These are phyloP conservation scores for Hydroisotoma schaefferi DNA, from an alignment of 2,888 invertebrate genomes.

Conservation along the genomic window DNA sequence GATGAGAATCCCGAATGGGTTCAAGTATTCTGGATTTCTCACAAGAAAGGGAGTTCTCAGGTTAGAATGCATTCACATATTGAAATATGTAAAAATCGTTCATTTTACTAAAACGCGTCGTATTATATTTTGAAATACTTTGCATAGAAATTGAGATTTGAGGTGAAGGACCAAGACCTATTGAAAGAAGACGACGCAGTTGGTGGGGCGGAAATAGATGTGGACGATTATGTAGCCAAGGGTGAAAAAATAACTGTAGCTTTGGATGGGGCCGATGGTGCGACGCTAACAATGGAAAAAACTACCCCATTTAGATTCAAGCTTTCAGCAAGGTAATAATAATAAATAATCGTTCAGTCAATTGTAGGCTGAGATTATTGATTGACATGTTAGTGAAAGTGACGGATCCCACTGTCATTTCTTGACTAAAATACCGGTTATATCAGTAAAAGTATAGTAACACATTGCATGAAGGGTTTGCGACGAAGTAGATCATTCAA, in stretches of 20 bases:
- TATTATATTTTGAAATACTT: too few relatives aligned
- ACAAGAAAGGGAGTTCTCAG: constrained; percentile 38
- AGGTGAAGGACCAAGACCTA: constrained; percentile 38
- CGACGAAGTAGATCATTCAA: neutral
- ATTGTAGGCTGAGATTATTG: too few relatives aligned
- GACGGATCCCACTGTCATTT: too few relatives aligned
- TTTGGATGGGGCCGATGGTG: constrained; percentile 27
- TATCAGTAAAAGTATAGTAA: too few relatives aligned
- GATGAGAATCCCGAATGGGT: constrained; percentile 41
- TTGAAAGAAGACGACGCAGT: constrained; percentile 41
- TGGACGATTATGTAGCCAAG: constrained; percentile 40
- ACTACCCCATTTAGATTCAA: constrained; percentile 41
- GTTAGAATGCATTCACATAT: neutral
- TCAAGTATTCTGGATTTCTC: constrained; percentile 38
- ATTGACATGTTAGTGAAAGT: too few relatives aligned
- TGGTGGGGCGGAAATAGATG: constrained; percentile 39
- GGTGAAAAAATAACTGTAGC: constrained; percentile 38
- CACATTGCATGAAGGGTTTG: too few relatives aligned
- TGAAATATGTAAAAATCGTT: neutral
- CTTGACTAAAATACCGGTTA: too few relatives aligned
- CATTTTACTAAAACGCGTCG: neutral
- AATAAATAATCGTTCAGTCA: too few relatives aligned
- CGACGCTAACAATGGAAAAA: constrained; percentile 35
- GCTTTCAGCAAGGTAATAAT: constrained; percentile 40
- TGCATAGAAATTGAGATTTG: constrained; percentile 43